Conservation (phyloP, 2,797 vertebrate species). For the Eospalax fontanierii region DNA sequence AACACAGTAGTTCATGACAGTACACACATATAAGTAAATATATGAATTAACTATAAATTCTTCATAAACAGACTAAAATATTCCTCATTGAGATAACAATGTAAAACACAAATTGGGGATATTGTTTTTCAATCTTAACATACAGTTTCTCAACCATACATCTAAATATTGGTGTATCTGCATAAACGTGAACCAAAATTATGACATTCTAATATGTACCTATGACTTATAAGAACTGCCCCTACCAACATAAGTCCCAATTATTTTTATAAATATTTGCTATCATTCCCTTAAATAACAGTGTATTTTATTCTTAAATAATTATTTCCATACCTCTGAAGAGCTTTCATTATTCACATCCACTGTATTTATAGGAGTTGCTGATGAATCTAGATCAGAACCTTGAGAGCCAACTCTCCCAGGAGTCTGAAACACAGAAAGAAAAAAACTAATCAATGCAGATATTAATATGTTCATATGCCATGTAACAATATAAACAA, state of each 20-base stretch:
- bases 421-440: slow-evolving; percentile 93
- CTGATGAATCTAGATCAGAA: slow-evolving; percentile 96
- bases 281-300: slow-evolving; percentile 60
- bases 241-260: slow-evolving; percentile 38
- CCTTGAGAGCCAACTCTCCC: slow-evolving; percentile 98
- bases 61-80: slow-evolving; percentile 51
- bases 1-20: slow-evolving; percentile 3
- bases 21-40: slow-evolving; percentile 4
- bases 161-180: neutral
- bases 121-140: slow-evolving; percentile 65
- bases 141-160: slow-evolving; percentile 31
- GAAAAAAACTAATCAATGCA: neutral
- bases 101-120: neutral
- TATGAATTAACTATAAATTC: slow-evolving; percentile 40
- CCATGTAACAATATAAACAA: slow-evolving; percentile 32
- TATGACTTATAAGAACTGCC: slow-evolving; percentile 27
- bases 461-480: slow-evolving; percentile 50
- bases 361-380: slow-evolving; percentile 90
- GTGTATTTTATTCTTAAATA: neutral
- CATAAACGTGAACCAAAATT: slow-evolving; percentile 51
- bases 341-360: slow-evolving; percentile 96
- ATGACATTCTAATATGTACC: slow-evolving; percentile 25
- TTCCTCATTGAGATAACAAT: slow-evolving; percentile 36
- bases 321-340: slow-evolving; percentile 94
- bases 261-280: slow-evolving; percentile 34